Evolutionary conservation across 2,888 invertebrate genomes (phyloP), one percentile per base, ranked within the genome.

Genomic region (Oxyteleia sp.): DNA sequence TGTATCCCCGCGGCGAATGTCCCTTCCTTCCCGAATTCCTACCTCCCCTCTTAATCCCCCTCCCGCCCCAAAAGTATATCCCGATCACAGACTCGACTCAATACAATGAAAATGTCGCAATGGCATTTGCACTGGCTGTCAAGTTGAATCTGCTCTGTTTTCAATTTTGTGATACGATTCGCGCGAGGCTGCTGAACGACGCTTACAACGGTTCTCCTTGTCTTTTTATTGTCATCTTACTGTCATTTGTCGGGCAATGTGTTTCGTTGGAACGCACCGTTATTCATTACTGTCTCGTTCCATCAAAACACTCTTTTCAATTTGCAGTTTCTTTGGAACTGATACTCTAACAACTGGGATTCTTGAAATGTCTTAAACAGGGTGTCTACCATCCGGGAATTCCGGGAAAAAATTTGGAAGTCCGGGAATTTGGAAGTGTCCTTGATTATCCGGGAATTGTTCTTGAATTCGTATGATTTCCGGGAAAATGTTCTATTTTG

Each of bases 81-180:
- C 49, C 87, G 88, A 90, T 90, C 90, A 90, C 88, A 89, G 87
- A 88, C 89, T 85, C 84, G 84, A 87, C 75, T 47, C 43, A 51
- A 45, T 66, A 38, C 7, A 71, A 74, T 20, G 13, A 45, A 78
- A 64, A 64, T 57, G 76, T 80, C 78, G 83, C 86, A 85, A 84
- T 85, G 85, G 83, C 87, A 87, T 88, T 89, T 87, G 84, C 87
- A 89, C 84, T 90, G 88, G 88, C 82, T 89, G 88, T 89, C 87
- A 89, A 87, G 86, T 89, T 86, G 84, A 88, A 86, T 87, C 84
- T 87, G 86, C 86, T 90, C 87, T 87, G 89, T 90, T 89, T 87
- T 87, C 86, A 88, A 89, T 89, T 87, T 90, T 90, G 89, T 91
- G 87, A 91, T 89, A 91, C 87, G 86, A 87, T 88, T 89, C 83